A percentile compares a stretch with the other conserved stretches of the same genome.
Evolutionary conservation across 2,113 vertebrate species (phyloP).

Genomic region (Puntigrus tetrazona): DNA sequence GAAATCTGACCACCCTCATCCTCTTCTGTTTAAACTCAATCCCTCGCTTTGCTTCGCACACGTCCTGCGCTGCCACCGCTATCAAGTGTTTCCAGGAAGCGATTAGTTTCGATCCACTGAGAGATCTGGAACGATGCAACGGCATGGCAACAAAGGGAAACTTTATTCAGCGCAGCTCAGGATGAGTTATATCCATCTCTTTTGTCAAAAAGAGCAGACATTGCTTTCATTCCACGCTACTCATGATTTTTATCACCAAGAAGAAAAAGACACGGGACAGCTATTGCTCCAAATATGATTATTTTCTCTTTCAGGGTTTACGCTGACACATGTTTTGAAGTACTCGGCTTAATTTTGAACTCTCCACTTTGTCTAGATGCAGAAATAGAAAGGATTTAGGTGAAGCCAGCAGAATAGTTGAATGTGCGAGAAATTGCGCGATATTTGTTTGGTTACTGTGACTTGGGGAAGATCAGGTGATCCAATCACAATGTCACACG

Average conservation of each 20-base stretch:
- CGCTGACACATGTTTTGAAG: conserved; percentile 7
- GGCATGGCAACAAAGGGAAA: conserved; percentile 20
- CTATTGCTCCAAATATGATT: conserved; percentile 1
- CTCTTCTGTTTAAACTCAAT: conserved; percentile 37
- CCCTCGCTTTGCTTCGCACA: neutral
- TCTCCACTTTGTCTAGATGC: neutral
- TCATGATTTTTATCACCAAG: neutral
- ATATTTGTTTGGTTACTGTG: neutral
- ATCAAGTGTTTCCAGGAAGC: conserved; percentile 38
- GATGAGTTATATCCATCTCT: conserved; percentile 12
- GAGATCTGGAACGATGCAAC: conserved; percentile 26
- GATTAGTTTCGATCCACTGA: conserved; percentile 35
- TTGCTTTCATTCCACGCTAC: neutral
- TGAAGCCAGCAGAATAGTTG: neutral
- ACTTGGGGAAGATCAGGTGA: neutral
- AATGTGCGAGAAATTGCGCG: neutral
- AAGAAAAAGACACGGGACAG: neutral
- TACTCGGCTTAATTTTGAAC: neutral
- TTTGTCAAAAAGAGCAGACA: neutral
- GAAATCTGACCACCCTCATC: conserved; percentile 40
- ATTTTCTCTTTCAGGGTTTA: neutral
- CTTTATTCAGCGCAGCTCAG: conserved; percentile 13
- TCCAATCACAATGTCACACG: neutral
- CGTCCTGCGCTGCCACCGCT: neutral
- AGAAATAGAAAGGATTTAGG: neutral